A percentile compares a stretch with the other conserved stretches of the same genome.
Conservation (phyloP, 2,797 vertebrate genomes). For the Spinibarbus caldwelli region DNA sequence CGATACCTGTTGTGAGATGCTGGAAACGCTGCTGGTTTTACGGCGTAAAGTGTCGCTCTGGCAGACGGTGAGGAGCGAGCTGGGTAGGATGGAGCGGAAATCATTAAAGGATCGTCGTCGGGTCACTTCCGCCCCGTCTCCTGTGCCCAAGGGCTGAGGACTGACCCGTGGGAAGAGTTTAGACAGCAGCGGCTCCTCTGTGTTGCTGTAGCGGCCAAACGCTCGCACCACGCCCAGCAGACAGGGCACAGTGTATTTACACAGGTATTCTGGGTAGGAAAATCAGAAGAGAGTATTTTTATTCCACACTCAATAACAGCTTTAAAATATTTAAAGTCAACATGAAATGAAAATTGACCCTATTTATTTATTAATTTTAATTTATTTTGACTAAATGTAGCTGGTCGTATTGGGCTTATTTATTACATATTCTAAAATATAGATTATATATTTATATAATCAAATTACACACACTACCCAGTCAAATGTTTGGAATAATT, state of each 20-base stretch:
- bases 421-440: background rate
- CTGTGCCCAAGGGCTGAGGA: conserved; percentile 73
- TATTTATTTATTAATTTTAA: background rate
- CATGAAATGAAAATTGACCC: background rate
- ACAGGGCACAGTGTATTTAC: conserved; percentile 89
- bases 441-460: background rate
- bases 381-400: background rate
- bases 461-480: background rate
- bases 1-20: conserved; percentile 84
- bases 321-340: too few species aligned
- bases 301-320: too few species aligned
- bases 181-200: conserved; percentile 91
- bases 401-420: background rate
- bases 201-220: conserved; percentile 94
- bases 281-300: background rate
- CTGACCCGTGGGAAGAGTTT: conserved; percentile 90
- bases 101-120: conserved; percentile 94
- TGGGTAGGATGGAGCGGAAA: conserved; percentile 96
- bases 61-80: conserved; percentile 88
- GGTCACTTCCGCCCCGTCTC: conserved; percentile 81
- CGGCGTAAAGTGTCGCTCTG: conserved; percentile 87
- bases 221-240: conserved; percentile 93
- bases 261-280: conserved; percentile 87
- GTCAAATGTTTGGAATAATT: background rate
- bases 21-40: conserved; percentile 86